Evolutionary conservation across 2,797 vertebrate genomes (phyloP).

Genomic region (Knipowitschia caucasica): DNA sequence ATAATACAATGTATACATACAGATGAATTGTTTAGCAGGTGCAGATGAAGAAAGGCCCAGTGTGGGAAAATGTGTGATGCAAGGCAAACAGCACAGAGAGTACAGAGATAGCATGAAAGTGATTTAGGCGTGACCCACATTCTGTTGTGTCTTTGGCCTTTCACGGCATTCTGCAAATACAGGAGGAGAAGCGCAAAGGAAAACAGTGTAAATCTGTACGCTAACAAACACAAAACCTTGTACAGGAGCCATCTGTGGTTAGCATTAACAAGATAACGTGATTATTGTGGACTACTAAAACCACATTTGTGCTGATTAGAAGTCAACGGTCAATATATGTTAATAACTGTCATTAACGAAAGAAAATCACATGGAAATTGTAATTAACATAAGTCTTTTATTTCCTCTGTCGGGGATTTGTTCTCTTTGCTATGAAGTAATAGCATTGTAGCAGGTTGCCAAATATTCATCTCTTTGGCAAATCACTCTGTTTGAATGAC

Average conservation of each 20-base stretch:
- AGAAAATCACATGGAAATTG: no score
- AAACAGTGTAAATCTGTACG: slow-evolving; percentile 60
- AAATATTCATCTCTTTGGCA: no score
- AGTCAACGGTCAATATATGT: neutral
- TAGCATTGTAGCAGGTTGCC: no score
- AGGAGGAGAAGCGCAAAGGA: slow-evolving; percentile 64
- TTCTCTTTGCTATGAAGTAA: no score
- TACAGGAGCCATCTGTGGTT: slow-evolving; percentile 60
- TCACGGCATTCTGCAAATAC: slow-evolving; percentile 66
- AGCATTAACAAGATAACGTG: slow-evolving; percentile 34
- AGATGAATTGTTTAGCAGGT: slow-evolving; percentile 54
- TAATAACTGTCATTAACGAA: neutral
- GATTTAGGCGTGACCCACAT: slow-evolving; percentile 74
- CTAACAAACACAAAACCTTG: slow-evolving; percentile 69
- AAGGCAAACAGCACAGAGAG: slow-evolving; percentile 68
- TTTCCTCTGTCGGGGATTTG: no score
- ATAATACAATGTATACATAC: no score
- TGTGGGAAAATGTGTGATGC: slow-evolving; percentile 70
- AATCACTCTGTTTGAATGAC: no score
- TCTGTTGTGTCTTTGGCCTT: slow-evolving; percentile 72
- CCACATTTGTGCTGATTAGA: neutral
- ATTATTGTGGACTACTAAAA: slow-evolving; percentile 15
- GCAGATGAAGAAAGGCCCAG: slow-evolving; percentile 47
- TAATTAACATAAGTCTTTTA: no score
- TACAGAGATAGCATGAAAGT: slow-evolving; percentile 69